These are phyloP conservation scores for Imbricaverruca yamaguchii DNA, from an alignment of 2,888 invertebrate genomes.

Conservation along the genomic window DNA sequence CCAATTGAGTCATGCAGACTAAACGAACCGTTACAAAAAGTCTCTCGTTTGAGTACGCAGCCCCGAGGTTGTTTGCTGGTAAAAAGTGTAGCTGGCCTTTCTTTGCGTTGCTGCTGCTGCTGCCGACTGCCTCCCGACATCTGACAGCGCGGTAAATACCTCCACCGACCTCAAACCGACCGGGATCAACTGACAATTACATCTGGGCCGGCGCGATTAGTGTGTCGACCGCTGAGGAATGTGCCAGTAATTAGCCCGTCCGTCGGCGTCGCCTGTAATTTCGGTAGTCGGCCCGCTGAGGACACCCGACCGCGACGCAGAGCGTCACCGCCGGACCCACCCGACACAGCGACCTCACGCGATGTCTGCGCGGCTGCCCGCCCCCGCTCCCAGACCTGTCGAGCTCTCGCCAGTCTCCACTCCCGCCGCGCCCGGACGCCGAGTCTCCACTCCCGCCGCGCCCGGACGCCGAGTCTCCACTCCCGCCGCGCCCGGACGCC, in stretches of 20 bases:
- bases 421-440: no score
- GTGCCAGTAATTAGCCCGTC: neutral
- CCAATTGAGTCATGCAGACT: neutral
- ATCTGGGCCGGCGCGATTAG: conserved; percentile 9
- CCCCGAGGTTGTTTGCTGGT: neutral
- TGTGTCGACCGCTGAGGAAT: neutral
- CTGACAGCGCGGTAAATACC: neutral
- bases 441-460: no score
- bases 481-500: no score
- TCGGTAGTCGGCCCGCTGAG: neutral
- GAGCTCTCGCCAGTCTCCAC: no score
- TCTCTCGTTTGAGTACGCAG: neutral
- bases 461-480: no score
- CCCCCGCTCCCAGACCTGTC: no score
- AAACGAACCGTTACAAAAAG: neutral
- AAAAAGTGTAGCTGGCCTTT: neutral
- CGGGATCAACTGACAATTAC: conserved; percentile 20
- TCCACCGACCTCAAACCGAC: neutral
- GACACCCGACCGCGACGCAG: neutral
- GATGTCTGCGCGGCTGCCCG: neutral
- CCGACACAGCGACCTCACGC: neutral
- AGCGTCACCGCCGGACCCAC: neutral
- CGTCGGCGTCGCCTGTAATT: neutral
- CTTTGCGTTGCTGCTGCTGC: neutral
- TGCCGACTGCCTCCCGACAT: neutral